Conservation (phyloP, 2,797 vertebrate species). For the Austrolebias charrua region DNA sequence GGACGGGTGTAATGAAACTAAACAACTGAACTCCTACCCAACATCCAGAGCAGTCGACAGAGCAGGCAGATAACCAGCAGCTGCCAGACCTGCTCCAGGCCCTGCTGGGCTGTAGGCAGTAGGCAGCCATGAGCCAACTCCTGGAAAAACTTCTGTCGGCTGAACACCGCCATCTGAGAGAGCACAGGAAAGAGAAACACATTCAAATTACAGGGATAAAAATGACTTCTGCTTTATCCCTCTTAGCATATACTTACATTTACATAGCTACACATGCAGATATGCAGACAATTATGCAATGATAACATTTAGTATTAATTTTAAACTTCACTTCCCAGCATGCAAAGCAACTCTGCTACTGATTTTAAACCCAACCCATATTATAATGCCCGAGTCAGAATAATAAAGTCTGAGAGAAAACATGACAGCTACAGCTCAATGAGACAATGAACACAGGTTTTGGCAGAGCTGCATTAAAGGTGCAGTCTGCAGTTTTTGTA, state of each 20-base stretch:
- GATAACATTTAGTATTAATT: too few species aligned
- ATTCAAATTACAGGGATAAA: too few species aligned
- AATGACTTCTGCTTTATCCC: too few species aligned
- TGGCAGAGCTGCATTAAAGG: neutral
- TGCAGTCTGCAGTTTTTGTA: too few species aligned
- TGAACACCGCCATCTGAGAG: slow-evolving; percentile 82
- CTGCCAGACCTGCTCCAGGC: slow-evolving; percentile 93
- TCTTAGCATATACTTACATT: too few species aligned
- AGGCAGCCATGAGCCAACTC: slow-evolving; percentile 88
- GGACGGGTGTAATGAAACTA: neutral
- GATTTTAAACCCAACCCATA: too few species aligned
- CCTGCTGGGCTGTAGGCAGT: slow-evolving; percentile 90
- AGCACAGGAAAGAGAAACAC: slow-evolving; percentile 20
- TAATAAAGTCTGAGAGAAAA: too few species aligned
- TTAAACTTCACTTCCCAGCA: too few species aligned
- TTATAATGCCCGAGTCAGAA: too few species aligned
- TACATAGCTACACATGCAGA: too few species aligned
- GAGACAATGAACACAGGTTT: neutral
- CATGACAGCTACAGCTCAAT: neutral
- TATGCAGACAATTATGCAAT: too few species aligned
- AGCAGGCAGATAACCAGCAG: slow-evolving; percentile 90
- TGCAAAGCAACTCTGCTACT: too few species aligned
- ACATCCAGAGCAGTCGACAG: slow-evolving; percentile 88
- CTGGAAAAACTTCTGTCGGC: slow-evolving; percentile 88
- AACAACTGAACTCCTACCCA: slow-evolving; percentile 76